These are phyloP conservation scores for Drosophila equinoxialis DNA, from an alignment of 1,140 invertebrate species.

Conservation along the genomic window DNA sequence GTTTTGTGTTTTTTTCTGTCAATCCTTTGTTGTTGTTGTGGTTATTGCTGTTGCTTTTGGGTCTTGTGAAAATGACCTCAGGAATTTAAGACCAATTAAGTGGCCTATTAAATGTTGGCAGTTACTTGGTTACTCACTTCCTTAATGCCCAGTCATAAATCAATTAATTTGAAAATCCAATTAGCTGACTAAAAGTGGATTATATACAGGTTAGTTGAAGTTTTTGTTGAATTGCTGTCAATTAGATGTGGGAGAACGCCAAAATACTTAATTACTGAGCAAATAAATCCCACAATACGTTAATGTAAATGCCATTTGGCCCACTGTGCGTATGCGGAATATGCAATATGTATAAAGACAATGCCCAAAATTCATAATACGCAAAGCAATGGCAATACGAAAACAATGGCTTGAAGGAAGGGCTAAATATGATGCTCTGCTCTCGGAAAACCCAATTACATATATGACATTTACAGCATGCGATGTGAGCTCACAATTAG, in stretches of 20 bases:
- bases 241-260: conserved; percentile 33
- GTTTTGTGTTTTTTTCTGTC: neutral
- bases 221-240: neutral
- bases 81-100: conserved; percentile 53
- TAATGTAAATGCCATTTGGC: neutral
- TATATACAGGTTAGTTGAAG: conserved; percentile 6
- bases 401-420: conserved; percentile 23
- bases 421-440: conserved; percentile 22
- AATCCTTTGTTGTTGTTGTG: neutral
- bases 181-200: conserved; percentile 48
- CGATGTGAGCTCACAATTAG: conserved; percentile 16
- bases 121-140: conserved; percentile 15
- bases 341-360: neutral
- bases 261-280: conserved; percentile 6
- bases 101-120: conserved; percentile 8
- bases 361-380: conserved; percentile 26
- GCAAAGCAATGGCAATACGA: conserved; percentile 28
- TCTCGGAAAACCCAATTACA: conserved; percentile 69
- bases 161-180: conserved; percentile 74
- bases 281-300: neutral
- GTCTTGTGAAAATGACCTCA: conserved; percentile 1
- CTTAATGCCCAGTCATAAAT: conserved; percentile 63
- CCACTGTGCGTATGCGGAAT: conserved; percentile 2
- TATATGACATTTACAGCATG: conserved; percentile 67
- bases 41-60: no score